phyloP scores from a whole-genome alignment of 1,140 invertebrate species.

The Vanessa atalanta region DNA sequence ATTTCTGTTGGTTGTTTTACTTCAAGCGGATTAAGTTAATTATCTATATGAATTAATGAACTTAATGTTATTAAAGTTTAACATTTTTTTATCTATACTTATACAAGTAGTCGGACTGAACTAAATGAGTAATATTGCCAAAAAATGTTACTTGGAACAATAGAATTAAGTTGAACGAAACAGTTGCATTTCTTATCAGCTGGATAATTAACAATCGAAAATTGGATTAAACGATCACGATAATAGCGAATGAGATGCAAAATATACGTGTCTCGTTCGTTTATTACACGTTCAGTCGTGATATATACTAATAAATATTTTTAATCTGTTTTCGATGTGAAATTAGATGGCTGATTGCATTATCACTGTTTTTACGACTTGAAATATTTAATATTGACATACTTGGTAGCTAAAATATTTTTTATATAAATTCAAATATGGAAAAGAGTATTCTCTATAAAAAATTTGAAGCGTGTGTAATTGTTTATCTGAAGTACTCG shows the following conservation, averaged over 20 bases:
- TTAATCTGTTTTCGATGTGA: no score
- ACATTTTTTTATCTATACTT: not conserved
- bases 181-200: not conserved
- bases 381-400: no score
- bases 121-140: not conserved
- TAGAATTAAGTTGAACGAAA: not conserved
- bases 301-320: no score
- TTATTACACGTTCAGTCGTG: no score
- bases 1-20: not conserved
- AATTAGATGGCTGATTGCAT: no score
- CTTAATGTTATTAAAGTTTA: not conserved
- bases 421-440: no score
- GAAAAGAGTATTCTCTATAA: no score
- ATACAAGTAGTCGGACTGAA: not conserved
- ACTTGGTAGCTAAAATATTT: no score
- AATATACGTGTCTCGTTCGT: not conserved
- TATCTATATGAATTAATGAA: not conserved
- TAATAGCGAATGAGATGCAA: no score
- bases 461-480: no score
- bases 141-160: not conserved
- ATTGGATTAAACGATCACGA: not conserved
- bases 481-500: no score
- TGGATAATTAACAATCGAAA: not conserved
- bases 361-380: no score
- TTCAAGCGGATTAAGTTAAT: slow-evolving; percentile 4